Evolutionary conservation across 92 coral and sea anemone species (phyloP).

Genomic region (Siderastrea radians): DNA sequence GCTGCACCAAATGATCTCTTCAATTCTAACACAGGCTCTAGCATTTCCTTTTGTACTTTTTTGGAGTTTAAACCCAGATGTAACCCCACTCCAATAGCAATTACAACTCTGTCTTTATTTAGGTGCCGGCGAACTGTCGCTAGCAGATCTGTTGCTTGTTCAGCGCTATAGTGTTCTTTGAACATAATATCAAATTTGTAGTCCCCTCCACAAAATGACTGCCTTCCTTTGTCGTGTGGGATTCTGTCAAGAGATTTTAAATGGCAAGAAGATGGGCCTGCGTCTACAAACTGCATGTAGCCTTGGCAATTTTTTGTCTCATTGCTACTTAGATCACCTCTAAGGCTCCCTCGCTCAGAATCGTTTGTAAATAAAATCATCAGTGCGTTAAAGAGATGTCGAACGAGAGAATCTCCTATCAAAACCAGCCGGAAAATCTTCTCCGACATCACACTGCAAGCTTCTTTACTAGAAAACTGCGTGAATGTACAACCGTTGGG

Average conservation of each 20-base stretch:
- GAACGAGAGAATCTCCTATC: conserved; percentile 78
- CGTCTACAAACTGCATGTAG: conserved; percentile 80
- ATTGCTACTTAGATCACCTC: not conserved
- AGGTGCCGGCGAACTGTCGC: conserved; percentile 54
- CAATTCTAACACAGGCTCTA: conserved; percentile 66
- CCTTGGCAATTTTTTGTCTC: conserved; percentile 48
- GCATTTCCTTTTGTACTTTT: conserved; percentile 21
- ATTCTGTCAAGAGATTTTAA: conserved; percentile 18
- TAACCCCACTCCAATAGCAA: conserved; percentile 68
- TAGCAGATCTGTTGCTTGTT: conserved; percentile 27
- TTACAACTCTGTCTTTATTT: conserved; percentile 35
- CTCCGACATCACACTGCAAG: conserved; percentile 60
- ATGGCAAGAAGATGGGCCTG: conserved; percentile 56
- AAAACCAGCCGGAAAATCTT: conserved; percentile 49
- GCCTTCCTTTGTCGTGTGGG: not conserved
- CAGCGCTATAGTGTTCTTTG: conserved; percentile 53
- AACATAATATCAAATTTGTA: conserved; percentile 40
- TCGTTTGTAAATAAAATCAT: conserved; percentile 69
- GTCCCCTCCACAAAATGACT: conserved; percentile 55
- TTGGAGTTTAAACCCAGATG: conserved; percentile 58
- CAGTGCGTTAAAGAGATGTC: conserved; percentile 73
- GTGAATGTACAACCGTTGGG: conserved; percentile 35
- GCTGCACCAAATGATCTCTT: conserved; percentile 18
- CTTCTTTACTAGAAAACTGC: conserved; percentile 62
- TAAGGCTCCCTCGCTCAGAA: conserved; percentile 42